Base-by-base conservation (phyloP, 2,888 invertebrate species). In the Drosophila villosipedis region DNA sequence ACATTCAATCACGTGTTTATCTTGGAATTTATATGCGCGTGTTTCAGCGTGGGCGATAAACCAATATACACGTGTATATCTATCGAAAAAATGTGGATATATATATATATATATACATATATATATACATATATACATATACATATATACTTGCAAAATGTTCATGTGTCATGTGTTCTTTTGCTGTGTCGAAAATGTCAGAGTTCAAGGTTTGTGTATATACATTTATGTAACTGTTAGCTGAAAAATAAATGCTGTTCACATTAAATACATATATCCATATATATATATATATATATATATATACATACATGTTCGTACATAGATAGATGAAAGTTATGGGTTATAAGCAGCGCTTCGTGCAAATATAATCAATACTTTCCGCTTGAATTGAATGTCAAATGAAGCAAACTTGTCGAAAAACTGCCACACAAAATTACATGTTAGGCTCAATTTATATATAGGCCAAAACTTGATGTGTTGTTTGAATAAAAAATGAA, bases 1-100 rank as follows among this genome's bases (percentile, higher is more conserved):
- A 82, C 84, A 84, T 76, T 73, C 65, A 88, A 79, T 85, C 85
- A 85, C 85, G 89, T 85, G 85, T 85, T 88, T 80, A 88, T 88
- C 85, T 33, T 72, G 80, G 85, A 74, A 83, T 84, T 82, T 73
- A 58, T 55, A 75, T 73, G 88, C 82, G 88, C 84, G 84, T 84
- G 84, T 60, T 80, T 68, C 53, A 55, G 49, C 53, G 76, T 73
- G 78, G 78, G 87, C 22, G 28, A 49, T n/a, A 41, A 16, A 33
- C 19, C 43, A 28, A 55, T 43, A 39, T 9, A 22, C 19, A 63
- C 49, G 19, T 37, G 19, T 22, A 61, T 55, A 52, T 60, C 9
- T 47, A 69, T 53, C 22, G 14, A 52, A 62, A 63, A 52, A 25
- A 22, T 16, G 14, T 41, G 1, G 12, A 3, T 4, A 47, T 2